Conservation (phyloP, 2,888 invertebrate species). For the Dinocampus coccinellae region DNA sequence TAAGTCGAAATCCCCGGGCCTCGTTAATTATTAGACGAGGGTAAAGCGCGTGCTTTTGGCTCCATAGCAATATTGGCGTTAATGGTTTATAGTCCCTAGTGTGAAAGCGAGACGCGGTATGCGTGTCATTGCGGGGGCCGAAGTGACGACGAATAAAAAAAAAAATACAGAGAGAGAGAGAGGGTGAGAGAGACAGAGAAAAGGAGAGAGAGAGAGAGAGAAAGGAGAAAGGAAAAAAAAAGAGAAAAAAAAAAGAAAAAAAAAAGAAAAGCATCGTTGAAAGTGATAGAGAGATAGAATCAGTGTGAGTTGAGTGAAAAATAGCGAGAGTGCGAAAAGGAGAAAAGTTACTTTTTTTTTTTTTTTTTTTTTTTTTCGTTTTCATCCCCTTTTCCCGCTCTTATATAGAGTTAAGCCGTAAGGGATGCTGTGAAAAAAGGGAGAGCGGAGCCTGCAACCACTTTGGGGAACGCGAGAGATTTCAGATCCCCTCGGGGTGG, state of each 20-base stretch:
- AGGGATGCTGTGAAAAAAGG: conserved; percentile 66
- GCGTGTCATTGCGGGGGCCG: conserved; percentile 61
- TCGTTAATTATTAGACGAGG: conserved; percentile 49
- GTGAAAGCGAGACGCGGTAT: conserved; percentile 64
- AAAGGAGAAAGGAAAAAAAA: too few relatives aligned
- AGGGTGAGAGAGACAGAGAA: conserved; percentile 20
- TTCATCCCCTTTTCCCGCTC: conserved; percentile 32
- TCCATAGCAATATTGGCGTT: conserved; percentile 62
- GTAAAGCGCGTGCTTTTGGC: conserved; percentile 31
- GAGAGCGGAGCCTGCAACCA: conserved; percentile 66
- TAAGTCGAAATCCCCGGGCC: conserved; percentile 46
- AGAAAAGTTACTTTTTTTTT: too few relatives aligned
- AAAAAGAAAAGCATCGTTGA: too few relatives aligned
- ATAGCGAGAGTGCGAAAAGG: conserved; percentile 27
- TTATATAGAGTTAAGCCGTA: conserved; percentile 62
- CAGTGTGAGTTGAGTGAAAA: conserved; percentile 29
- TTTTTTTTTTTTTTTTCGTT: conserved; percentile 24
- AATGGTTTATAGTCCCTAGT: conserved; percentile 68
- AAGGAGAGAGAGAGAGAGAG: too few relatives aligned
- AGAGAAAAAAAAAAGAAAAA: too few relatives aligned
- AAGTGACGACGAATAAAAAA: conserved; percentile 7
- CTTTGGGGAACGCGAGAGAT: conserved; percentile 69
- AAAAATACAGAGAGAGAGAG: conserved; percentile 26
- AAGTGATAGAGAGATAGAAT: too few relatives aligned
- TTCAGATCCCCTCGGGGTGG: conserved; percentile 65